phyloP scores from a whole-genome alignment of 2,113 vertebrate species.

The Bufo bufo region DNA sequence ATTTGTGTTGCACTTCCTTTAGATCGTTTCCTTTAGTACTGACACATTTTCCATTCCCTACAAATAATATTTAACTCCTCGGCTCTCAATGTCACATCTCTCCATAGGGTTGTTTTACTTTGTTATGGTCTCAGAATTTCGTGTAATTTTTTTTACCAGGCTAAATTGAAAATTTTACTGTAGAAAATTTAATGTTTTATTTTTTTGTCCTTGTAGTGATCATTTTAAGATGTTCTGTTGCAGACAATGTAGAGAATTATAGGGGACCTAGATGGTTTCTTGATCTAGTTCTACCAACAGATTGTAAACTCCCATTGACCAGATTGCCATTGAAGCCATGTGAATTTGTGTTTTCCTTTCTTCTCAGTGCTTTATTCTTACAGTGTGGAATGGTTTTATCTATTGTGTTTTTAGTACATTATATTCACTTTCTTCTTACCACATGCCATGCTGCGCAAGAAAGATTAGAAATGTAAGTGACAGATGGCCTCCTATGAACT shows the following conservation, averaged over 20 bases:
- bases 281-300: neutral
- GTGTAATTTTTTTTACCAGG: neutral
- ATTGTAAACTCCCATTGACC: neutral
- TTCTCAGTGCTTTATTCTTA: neutral
- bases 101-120: neutral
- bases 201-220: neutral
- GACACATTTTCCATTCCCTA: neutral
- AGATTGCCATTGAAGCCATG: neutral
- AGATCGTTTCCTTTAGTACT: neutral
- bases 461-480: slow-evolving; percentile 11
- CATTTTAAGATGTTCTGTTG: neutral
- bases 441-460: neutral
- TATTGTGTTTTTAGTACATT: neutral
- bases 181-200: neutral
- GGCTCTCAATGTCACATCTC: neutral
- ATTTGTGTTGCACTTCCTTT: neutral
- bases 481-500: slow-evolving; percentile 39
- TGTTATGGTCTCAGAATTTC: neutral
- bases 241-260: slow-evolving; percentile 1
- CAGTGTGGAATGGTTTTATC: neutral
- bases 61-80: neutral
- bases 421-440: neutral
- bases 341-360: neutral
- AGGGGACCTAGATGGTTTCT: neutral
- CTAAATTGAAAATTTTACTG: neutral